Base-by-base conservation (phyloP, 2,113 vertebrate genomes). In the Pitta sordida region DNA sequence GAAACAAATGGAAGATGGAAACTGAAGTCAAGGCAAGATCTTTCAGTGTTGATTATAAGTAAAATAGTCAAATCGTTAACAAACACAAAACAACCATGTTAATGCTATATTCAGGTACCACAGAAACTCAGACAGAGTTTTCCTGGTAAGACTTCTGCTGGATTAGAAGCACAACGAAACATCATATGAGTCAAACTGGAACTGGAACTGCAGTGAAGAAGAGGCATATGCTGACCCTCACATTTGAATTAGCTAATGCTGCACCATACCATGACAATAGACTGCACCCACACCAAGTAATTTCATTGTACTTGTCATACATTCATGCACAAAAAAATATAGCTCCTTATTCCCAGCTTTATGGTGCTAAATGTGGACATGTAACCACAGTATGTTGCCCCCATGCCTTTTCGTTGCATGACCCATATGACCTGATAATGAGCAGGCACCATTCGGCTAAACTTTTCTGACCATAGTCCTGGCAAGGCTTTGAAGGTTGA, bases 121-220 rank as follows among this genome's bases (percentile, higher is more conserved):
- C 11, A 62, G 51, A 85, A 48, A 10, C 26, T 26, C 20, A 41
- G 29, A 7, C 6, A 56, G 17, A 46, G 1, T 17, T 65, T 74
- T 49, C 6, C 56, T 56, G 29, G 6, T 22, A 11, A 89, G 8
- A 20, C 4, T 65, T 89, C 18, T 34, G 11, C 49, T 39, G 30
- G 10, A 2, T 59, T 52, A 64, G 6, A 15, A 30, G 20, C 32
- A 78, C 11, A 32, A 20, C 4, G 26, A 48, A 63, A 37, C 1
- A 2, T 18, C 19, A 13, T 1, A 0, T 3, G 56, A 49, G 36
- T 37, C 44, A 73, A 41, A 56, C 0, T 14, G 15, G 14, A 23
- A 67, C 8, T 11, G 11, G 24, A 62, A 15, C 24, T 73, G 26
- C 16, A 34, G 13, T 3, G 1, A 11, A 18, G 12, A 52, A 48